These are phyloP conservation scores for Crocodylus rhombifer DNA, from an alignment of 2,797 vertebrate species.

Conservation along the genomic window DNA sequence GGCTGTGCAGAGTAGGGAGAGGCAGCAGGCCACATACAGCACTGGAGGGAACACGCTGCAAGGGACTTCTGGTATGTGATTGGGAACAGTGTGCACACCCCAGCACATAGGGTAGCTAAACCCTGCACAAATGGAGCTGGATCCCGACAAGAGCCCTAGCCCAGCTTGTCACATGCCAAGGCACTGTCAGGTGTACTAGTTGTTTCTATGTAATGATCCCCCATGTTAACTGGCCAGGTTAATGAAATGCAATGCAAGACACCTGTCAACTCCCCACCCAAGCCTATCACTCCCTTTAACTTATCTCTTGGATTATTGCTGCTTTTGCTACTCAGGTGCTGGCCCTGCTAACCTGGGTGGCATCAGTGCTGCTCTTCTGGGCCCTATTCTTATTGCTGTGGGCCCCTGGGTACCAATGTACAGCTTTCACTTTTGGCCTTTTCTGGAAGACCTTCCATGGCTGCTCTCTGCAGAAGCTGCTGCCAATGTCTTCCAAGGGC, in stretches of 20 bases:
- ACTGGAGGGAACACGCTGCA: neutral
- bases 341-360: neutral
- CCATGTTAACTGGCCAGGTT: too few relatives aligned
- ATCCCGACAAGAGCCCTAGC: neutral
- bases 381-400: too few relatives aligned
- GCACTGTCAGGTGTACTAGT: neutral
- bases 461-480: neutral
- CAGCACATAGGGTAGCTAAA: neutral
- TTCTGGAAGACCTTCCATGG: neutral
- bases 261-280: neutral
- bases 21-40: neutral
- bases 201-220: neutral
- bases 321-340: neutral
- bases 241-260: neutral
- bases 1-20: fast-evolving
- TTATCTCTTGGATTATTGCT: neutral
- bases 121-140: neutral
- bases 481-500: neutral
- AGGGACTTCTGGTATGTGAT: neutral
- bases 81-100: neutral
- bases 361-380: too few relatives aligned
- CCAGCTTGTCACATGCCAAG: neutral
- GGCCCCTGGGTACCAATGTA: too few relatives aligned
- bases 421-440: too few relatives aligned
- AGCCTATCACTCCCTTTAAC: neutral